Conservation (phyloP, 2,888 invertebrate genomes). For the Diabrotica balteata region DNA sequence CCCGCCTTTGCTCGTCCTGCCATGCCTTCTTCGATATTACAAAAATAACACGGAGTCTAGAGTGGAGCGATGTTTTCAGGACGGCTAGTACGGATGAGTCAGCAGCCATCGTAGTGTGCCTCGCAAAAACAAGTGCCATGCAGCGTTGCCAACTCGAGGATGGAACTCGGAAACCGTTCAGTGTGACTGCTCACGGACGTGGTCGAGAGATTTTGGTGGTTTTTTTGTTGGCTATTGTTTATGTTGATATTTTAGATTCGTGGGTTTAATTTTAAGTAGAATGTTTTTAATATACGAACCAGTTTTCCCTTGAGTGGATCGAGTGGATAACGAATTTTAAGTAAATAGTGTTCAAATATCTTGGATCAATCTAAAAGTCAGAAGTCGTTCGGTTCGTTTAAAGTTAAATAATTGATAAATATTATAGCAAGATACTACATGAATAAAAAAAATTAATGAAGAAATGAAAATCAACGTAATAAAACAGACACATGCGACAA, state of each 20-base stretch:
- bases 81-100: constrained; percentile 57
- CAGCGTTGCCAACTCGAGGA: constrained; percentile 29
- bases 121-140: constrained; percentile 51
- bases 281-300: too few relatives aligned
- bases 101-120: constrained; percentile 54
- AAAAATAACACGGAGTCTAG: constrained; percentile 39
- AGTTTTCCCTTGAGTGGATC: too few relatives aligned
- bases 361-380: too few relatives aligned
- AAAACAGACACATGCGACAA: too few relatives aligned
- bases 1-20: constrained; percentile 13
- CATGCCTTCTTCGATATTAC: constrained; percentile 21
- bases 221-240: constrained; percentile 9
- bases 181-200: constrained; percentile 6
- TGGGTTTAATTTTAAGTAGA: neutral
- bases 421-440: too few relatives aligned
- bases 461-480: too few relatives aligned
- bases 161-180: constrained; percentile 24
- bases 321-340: too few relatives aligned
- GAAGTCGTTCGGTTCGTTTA: too few relatives aligned
- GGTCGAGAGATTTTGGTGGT: constrained; percentile 8
- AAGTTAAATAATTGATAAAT: too few relatives aligned
- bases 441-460: too few relatives aligned
- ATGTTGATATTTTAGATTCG: neutral
- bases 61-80: constrained; percentile 50
- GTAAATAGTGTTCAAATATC: too few relatives aligned